Evolutionary conservation across 1,140 invertebrate genomes (phyloP), one percentile per base, ranked within the genome.

Genomic region (Bombus confusus): DNA sequence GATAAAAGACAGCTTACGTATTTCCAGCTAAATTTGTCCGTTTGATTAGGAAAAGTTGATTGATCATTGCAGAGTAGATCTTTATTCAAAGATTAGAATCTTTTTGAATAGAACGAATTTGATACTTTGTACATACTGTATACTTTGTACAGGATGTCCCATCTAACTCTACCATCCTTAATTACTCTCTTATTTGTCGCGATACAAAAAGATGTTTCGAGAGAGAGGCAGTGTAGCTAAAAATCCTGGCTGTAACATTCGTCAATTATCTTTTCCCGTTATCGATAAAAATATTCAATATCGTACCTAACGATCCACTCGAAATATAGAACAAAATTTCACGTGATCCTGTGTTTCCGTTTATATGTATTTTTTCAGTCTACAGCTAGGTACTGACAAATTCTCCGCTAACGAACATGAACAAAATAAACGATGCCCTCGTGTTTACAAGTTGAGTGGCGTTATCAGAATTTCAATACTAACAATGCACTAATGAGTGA

Each of bases 251-350:
- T 22, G 12, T 15, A 31, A n/a, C 25, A 43, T 31, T 71, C 15
- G 34, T 71, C 43, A 69, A 71, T 71, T 80, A 41, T 73, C 34
- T 47, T 39, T 25, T 43, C 3, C 9, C 18, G 28, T 37, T 80
- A 9, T 71, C 28, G 25, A 39, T n/a, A 18, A 72, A 59, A 59
- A 57, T 57, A 9, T 34, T 43, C 28, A 9, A 41, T 22, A 80
- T 34, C 22, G 12, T 57, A 59, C n/a, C 69, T 71, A 39, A 41
- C 69, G 34, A 43, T 10, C n/a, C n/a, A 13, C 31, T 59, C 25
- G 10, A 73, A 81, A 73, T 62, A 73, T 52, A 28, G 39, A 2
- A n/a, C 57, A 80, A 80, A 28, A 39, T 80, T 71, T 62, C 28
- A 62, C 15, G 15, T 31, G n/a, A 2, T 31, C 12, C n/a, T 15